Evolutionary conservation across 2,888 invertebrate genomes (phyloP).

Genomic region (Neoascia interrupta): DNA sequence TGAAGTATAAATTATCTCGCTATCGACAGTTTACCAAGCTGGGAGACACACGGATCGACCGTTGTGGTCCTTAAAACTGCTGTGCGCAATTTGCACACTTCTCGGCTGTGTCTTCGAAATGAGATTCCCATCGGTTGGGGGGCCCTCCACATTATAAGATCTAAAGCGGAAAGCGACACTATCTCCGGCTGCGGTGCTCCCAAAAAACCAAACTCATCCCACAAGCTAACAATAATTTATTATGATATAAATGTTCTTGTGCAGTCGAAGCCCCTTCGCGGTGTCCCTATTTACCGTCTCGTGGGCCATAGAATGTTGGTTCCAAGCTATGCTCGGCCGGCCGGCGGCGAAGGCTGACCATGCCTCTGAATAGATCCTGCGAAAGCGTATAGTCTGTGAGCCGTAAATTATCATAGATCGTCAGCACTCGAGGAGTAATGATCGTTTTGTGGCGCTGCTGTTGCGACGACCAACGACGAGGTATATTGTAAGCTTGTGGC

Average conservation of each 20-base stretch:
- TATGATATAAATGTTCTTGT: conserved; percentile 65
- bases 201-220: conserved; percentile 64
- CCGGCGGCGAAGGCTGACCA: background rate
- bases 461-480: conserved; percentile 2
- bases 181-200: conserved; percentile 7
- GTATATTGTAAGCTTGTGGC: conserved; percentile 51
- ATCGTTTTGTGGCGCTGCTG: conserved; percentile 45
- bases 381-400: conserved; percentile 46
- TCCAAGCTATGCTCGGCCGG: conserved; percentile 22
- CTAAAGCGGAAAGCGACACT: conserved; percentile 46
- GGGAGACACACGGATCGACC: conserved; percentile 18
- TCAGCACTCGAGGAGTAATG: conserved; percentile 67
- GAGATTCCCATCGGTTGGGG: conserved; percentile 23
- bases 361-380: conserved; percentile 46
- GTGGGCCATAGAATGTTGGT: conserved; percentile 12
- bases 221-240: conserved; percentile 67
- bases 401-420: conserved; percentile 67
- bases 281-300: background rate
- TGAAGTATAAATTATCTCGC: conserved; percentile 67
- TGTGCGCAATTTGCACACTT: background rate
- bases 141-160: conserved; percentile 26
- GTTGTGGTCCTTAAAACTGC: background rate
- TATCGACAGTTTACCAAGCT: conserved; percentile 58
- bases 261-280: conserved; percentile 8
- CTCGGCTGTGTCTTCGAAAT: background rate